Evolutionary conservation across 2,113 vertebrate species (phyloP), one percentile per base, ranked within the genome.

Genomic region (Brevimyrus niger): DNA sequence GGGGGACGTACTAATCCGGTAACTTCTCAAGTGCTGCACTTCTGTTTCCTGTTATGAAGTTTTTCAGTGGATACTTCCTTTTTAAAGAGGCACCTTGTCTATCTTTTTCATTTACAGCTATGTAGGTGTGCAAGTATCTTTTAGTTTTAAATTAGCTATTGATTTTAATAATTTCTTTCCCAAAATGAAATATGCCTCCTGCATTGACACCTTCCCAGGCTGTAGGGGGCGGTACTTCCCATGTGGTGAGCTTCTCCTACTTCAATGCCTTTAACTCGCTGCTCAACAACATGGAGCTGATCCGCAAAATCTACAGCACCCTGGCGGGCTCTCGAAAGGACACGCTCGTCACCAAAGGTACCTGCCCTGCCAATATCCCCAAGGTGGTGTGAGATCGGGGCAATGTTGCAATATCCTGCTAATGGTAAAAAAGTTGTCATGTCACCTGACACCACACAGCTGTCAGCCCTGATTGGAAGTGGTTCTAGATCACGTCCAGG

Each of bases 241-340:
- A 98, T 94, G 95, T 98, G 96, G 98, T 99, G 94, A 99, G 98
- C 96, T 99, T 99, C 96, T 99, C 98, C 65, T 99, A 97, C 95
- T 99, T 99, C 94, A 99, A 98, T 91, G 98, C 98, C 58, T 99
- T 99, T 95, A 99, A 99, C 95, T 97, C 97, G 7, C 96, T 99
- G 89, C 95, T 99, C 91, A 99, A 99, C 96, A 99, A 99, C 95
- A 99, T 99, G 98, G 98, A 99, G 92, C 96, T 99, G 90, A 97
- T 99, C 91, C 97, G 97, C 90, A 99, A 99, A 95, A 99, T 99
- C 94, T 99, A 99, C 94, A 97, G 98, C 95, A 99, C 98, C 19
- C 94, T 99, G 94, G 97, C 98, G 23, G 98, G 98, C 90, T 92
- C 97, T 53, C 97, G 97, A 93, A 99, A 95, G 94, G 98, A 99